These are phyloP conservation scores for Spongilla lacustris DNA, from an alignment of 37 sponge, comb jelly and placozoan genomes.

Conservation along the genomic window DNA sequence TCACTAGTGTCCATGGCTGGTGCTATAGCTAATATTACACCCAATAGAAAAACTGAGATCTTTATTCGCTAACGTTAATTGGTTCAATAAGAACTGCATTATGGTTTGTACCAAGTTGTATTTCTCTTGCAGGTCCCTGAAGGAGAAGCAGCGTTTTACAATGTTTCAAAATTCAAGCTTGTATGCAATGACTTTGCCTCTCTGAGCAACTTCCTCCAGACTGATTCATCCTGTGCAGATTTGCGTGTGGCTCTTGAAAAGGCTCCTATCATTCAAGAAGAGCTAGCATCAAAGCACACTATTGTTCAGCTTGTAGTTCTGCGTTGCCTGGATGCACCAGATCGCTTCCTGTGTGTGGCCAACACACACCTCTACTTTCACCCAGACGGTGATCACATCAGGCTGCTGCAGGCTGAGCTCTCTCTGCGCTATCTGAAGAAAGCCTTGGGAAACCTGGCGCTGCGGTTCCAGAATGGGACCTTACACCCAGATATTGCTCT, in stretches of 20 bases:
- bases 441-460: conserved; percentile 19
- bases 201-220: conserved; percentile 54
- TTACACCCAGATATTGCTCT: conserved; percentile 3
- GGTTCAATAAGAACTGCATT: no score
- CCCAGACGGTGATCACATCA: conserved; percentile 73
- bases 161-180: conserved; percentile 50
- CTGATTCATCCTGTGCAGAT: conserved; percentile 19
- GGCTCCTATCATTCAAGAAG: conserved; percentile 21
- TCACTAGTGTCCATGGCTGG: no score
- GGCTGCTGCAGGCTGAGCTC: conserved; percentile 78
- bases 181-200: conserved; percentile 26
- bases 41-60: no score
- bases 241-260: conserved; percentile 11
- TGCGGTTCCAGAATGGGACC: conserved; percentile 2
- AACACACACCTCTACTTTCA: conserved; percentile 87
- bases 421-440: conserved; percentile 25
- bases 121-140: conserved; percentile 63
- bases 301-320: conserved; percentile 50
- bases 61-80: no score
- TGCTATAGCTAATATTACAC: no score
- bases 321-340: background rate
- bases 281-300: conserved; percentile 46
- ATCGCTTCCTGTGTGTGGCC: conserved; percentile 45
- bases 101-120: background rate
- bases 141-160: conserved; percentile 79